Evolutionary conservation across 2,888 invertebrate species (phyloP).

Genomic region (Caenorhabditis imperialis): DNA sequence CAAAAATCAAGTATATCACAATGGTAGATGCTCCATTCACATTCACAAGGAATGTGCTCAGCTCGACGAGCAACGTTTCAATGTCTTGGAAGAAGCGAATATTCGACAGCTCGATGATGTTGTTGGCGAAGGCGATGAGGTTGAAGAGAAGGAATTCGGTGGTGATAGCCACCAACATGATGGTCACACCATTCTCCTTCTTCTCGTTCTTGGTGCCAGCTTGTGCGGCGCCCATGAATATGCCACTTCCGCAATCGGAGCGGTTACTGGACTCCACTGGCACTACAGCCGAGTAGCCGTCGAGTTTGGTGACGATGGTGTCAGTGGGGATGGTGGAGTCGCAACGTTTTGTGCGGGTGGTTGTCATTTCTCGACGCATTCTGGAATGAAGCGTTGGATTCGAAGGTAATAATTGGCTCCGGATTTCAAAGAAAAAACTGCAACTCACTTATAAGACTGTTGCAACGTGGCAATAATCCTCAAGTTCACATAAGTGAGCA

Average conservation of each 20-base stretch:
- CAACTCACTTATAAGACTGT: constrained; percentile 60
- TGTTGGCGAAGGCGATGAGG: constrained; percentile 72
- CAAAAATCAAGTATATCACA: constrained; percentile 70
- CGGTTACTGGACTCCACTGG: constrained; percentile 30
- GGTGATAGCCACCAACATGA: constrained; percentile 75
- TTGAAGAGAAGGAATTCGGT: constrained; percentile 74
- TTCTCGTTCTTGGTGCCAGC: constrained; percentile 27
- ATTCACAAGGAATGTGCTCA: constrained; percentile 69
- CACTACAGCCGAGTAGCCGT: constrained; percentile 44
- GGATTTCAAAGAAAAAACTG: neutral
- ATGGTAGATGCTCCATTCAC: constrained; percentile 72
- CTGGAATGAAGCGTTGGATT: constrained; percentile 19
- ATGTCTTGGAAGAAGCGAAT: constrained; percentile 53
- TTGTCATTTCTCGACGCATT: constrained; percentile 50
- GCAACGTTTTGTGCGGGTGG: constrained; percentile 21
- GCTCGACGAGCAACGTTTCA: constrained; percentile 69
- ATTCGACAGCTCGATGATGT: constrained; percentile 69
- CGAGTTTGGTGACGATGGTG: constrained; percentile 43
- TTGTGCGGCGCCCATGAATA: constrained; percentile 23
- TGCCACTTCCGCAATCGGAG: constrained; percentile 21
- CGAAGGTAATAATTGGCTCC: neutral
- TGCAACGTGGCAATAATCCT: constrained; percentile 66
- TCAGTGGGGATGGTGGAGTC: constrained; percentile 49
- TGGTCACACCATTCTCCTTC: constrained; percentile 70
- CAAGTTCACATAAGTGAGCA: constrained; percentile 68